Base-by-base conservation (phyloP, 2,888 invertebrate genomes). In the Alloscopus bannaensis region DNA sequence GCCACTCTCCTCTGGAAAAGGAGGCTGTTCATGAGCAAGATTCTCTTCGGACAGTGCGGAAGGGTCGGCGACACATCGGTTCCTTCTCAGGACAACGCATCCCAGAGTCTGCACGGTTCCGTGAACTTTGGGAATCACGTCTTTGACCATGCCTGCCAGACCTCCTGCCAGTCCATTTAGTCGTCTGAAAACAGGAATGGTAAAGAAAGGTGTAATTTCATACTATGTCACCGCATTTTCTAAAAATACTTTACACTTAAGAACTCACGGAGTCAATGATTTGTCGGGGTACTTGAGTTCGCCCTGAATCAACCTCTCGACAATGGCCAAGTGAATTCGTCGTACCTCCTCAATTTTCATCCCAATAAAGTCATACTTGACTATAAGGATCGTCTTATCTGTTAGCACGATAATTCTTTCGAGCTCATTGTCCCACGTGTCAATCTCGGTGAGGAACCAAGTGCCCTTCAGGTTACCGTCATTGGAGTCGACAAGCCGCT, bases 281-380 rank as follows among this genome's bases (percentile, higher is more conserved):
- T 92, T 91, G 16, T 92, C 90, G 24, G 96, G 95, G 88, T 95
- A 96, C n/a, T 92, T 91, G 73, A 96, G 88, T 87, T 94, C 93
- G 1, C 95, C 95, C 77, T 93, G 90, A 0, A 93, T 90, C 52
- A 95, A 89, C 3, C 93, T 92, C 87, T 94, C 93, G 81, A 95
- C 88, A 31, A 92, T 90, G 80, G 91, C 91, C 70, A 95, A 88
- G 75, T 91, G 91, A 0, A 95, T 90, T 87, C 93, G 92, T 86
- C 91, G 91, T 86, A 91, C 92, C 81, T 94, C 93, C 73, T 94
- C 88, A 83, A 93, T 91, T 86, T 92, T 93, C 88, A 94, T 90
- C 0, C 94, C 94, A 86, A 96, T 95, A 88, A 96, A 95, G 89
- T 96, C 95, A 88, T 94, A 96, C 87, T 94, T 95, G 76, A 94